Evolutionary conservation across 1,140 invertebrate species (phyloP).

Genomic region (Cecropterus lyciades): DNA sequence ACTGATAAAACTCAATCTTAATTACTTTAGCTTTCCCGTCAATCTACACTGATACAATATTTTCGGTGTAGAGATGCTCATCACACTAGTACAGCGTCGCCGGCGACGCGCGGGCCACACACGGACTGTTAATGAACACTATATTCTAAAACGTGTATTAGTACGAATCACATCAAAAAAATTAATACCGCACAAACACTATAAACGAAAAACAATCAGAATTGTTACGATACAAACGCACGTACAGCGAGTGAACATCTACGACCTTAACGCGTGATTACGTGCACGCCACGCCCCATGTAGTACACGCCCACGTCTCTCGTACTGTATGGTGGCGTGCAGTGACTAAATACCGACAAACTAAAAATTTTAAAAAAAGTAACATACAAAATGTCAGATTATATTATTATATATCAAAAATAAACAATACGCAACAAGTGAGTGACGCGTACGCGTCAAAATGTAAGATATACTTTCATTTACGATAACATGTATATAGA

Average conservation of each 20-base stretch:
- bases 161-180: conserved; percentile 49
- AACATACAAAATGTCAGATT: conserved; percentile 23
- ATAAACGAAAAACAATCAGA: conserved; percentile 39
- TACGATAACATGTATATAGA: conserved; percentile 45
- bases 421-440: conserved; percentile 31
- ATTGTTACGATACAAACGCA: conserved; percentile 17
- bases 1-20: too few relatives aligned
- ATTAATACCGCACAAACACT: conserved; percentile 45
- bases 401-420: conserved; percentile 29
- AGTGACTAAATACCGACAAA: not conserved
- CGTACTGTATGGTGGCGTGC: too few relatives aligned
- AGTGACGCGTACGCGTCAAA: conserved; percentile 20
- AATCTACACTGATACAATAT: too few relatives aligned
- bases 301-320: too few relatives aligned
- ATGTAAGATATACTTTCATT: conserved; percentile 38
- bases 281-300: too few relatives aligned
- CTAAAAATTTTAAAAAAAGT: conserved; percentile 7
- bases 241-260: conserved; percentile 2
- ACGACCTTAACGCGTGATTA: too few relatives aligned
- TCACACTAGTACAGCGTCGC: not conserved
- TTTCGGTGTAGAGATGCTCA: not conserved
- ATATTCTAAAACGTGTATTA: conserved; percentile 45
- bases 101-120: not conserved
- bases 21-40: too few relatives aligned
- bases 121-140: conserved; percentile 34